Conservation (phyloP, 2,797 vertebrate genomes). For the Myioborus miniatus region DNA sequence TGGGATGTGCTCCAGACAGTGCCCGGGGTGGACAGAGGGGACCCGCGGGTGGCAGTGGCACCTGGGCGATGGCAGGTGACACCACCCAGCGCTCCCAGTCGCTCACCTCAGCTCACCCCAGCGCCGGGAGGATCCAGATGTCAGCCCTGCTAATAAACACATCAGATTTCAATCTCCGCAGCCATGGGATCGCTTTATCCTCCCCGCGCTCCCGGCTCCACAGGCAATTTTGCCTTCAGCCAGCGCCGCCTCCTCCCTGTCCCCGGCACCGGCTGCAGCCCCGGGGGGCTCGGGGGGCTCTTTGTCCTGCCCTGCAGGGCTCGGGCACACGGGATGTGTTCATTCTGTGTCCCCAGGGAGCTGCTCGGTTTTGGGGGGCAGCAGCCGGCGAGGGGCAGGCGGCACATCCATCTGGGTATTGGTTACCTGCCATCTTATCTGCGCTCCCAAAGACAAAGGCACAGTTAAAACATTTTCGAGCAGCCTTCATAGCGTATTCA, state of each 20-base stretch:
- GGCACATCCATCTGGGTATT: constrained; percentile 44
- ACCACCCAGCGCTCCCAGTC: background rate
- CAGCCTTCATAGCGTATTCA: constrained; percentile 74
- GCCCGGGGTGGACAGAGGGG: background rate
- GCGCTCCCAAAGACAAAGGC: constrained; percentile 74
- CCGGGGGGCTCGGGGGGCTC: background rate
- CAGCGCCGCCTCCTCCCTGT: background rate
- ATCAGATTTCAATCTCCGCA: constrained; percentile 53
- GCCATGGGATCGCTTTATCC: constrained; percentile 48
- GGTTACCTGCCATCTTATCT: constrained; percentile 80
- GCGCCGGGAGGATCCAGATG: constrained; percentile 45
- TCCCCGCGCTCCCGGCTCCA: background rate
- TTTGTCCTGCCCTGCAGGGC: background rate
- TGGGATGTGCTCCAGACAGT: fast-evolving
- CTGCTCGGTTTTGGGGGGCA: background rate
- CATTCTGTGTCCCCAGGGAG: fast-evolving
- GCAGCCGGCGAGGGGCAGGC: background rate
- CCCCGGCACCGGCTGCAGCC: fast-evolving
- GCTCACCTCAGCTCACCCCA: constrained; percentile 46
- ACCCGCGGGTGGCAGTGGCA: fast-evolving
- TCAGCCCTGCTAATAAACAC: constrained; percentile 60
- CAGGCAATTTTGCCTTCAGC: constrained; percentile 36
- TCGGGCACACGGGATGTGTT: fast-evolving
- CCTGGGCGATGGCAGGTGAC: fast-evolving
- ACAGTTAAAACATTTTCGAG: constrained; percentile 72